A percentile compares a stretch with the other conserved stretches of the same genome.
Evolutionary conservation across 2,888 invertebrate species (phyloP).

Genomic region (Polia nebulosa): DNA sequence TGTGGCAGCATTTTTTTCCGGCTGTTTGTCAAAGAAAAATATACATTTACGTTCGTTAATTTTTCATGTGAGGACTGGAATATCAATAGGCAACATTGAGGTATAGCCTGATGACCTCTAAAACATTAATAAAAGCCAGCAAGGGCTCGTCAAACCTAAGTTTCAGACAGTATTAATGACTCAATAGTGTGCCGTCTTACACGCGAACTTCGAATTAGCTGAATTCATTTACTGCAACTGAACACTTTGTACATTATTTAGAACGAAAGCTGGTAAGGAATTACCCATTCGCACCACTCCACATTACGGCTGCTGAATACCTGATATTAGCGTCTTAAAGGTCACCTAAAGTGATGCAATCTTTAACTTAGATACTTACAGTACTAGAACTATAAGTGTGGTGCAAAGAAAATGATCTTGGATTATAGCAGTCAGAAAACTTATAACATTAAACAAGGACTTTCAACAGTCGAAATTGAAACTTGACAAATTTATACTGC

Average conservation of each 20-base stretch:
- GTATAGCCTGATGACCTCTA: conserved; percentile 32
- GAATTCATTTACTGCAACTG: conserved; percentile 44
- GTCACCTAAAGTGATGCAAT: conserved; percentile 20
- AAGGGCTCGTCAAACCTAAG: conserved; percentile 32
- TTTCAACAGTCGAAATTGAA: no score
- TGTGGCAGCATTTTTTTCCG: conserved; percentile 15
- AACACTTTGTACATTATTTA: conserved; percentile 33
- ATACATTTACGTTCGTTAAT: conserved; percentile 12
- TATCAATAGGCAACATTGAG: conserved; percentile 41
- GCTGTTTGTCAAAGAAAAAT: conserved; percentile 20
- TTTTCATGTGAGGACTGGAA: conserved; percentile 3
- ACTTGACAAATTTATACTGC: no score
- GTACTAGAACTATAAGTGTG: not conserved
- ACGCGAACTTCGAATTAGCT: conserved; percentile 61
- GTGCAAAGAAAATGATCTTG: not conserved
- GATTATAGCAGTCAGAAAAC: not conserved
- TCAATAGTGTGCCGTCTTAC: conserved; percentile 57
- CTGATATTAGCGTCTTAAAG: conserved; percentile 10
- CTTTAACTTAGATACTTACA: not conserved
- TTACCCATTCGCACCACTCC: conserved; percentile 21
- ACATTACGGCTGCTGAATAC: not conserved
- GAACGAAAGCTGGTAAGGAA: conserved; percentile 11
- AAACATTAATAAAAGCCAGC: conserved; percentile 36
- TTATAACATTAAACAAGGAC: not conserved
- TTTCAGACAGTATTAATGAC: conserved; percentile 51